Evolutionary conservation across 2,888 invertebrate species (phyloP).

Genomic region (Spicauda simplicius): DNA sequence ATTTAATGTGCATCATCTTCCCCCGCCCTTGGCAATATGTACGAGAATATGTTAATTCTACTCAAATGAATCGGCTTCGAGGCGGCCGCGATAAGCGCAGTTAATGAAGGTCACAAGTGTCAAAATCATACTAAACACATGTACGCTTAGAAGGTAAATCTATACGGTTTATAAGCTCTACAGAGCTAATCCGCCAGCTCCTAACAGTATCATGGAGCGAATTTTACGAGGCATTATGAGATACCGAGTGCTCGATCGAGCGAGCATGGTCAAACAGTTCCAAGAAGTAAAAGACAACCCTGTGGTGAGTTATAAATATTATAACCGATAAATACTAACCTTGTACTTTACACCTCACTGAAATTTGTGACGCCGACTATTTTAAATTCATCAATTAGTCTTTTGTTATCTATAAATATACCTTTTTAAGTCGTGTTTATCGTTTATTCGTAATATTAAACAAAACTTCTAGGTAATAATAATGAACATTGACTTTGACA

Average conservation of each 20-base stretch:
- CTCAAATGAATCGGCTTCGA: slow-evolving; percentile 14
- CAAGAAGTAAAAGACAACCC: slow-evolving; percentile 95
- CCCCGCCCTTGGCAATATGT: slow-evolving; percentile 22
- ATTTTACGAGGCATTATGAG: slow-evolving; percentile 95
- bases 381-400: slow-evolving; percentile 12
- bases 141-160: slow-evolving; percentile 36
- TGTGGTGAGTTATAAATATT: slow-evolving; percentile 84
- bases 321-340: slow-evolving; percentile 45
- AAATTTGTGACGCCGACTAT: not conserved
- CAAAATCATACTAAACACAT: slow-evolving; percentile 53
- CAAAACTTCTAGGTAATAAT: not conserved
- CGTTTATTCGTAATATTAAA: not conserved
- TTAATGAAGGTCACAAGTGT: slow-evolving; percentile 77
- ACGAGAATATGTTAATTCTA: slow-evolving; percentile 31
- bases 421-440: not conserved
- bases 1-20: slow-evolving; percentile 15
- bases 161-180: slow-evolving; percentile 33
- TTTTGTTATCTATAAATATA: slow-evolving; percentile 13
- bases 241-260: slow-evolving; percentile 92
- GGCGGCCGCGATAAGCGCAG: slow-evolving; percentile 62
- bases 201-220: slow-evolving; percentile 88
- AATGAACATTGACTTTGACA: not conserved
- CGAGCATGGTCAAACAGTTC: slow-evolving; percentile 96
- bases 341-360: slow-evolving; percentile 36
- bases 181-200: slow-evolving; percentile 31